These are phyloP conservation scores for Nannobrachium achirus DNA, from an alignment of 2,113 vertebrate species.

Conservation along the genomic window DNA sequence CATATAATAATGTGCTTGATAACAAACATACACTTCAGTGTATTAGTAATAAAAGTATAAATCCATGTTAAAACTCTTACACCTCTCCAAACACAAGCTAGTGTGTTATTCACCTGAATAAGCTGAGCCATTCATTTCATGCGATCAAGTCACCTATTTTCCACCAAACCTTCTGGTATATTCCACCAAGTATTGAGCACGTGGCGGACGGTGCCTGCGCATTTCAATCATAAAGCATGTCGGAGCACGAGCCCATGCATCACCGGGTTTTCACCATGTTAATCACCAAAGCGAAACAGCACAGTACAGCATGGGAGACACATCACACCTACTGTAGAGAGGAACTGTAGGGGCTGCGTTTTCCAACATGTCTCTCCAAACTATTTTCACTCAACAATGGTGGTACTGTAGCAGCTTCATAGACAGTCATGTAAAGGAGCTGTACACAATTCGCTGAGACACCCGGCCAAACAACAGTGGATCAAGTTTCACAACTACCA, in stretches of 20 bases:
- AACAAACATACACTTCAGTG: no score
- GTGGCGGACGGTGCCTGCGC: constrained; percentile 47
- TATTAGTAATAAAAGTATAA: no score
- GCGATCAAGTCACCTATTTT: no score
- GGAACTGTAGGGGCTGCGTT: constrained; percentile 16
- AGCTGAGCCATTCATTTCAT: no score
- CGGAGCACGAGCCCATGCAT: not conserved
- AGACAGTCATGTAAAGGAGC: not conserved
- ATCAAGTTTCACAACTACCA: not conserved
- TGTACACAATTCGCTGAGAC: not conserved
- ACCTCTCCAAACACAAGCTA: not conserved
- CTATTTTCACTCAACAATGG: constrained; percentile 14
- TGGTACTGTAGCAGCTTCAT: not conserved
- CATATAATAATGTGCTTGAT: no score
- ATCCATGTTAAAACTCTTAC: no score
- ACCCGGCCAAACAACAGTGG: not conserved
- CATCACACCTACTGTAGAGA: constrained; percentile 22
- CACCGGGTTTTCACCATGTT: constrained; percentile 48
- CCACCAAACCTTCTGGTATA: no score
- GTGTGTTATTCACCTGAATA: no score
- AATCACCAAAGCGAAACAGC: constrained; percentile 44
- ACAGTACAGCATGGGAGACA: constrained; percentile 39
- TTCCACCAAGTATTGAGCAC: no score
- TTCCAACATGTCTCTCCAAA: constrained; percentile 51
- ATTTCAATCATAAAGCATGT: constrained; percentile 52